These are phyloP conservation scores for Daubentonia madagascariensis DNA, from an alignment of 2,113 vertebrate species.

Conservation along the genomic window DNA sequence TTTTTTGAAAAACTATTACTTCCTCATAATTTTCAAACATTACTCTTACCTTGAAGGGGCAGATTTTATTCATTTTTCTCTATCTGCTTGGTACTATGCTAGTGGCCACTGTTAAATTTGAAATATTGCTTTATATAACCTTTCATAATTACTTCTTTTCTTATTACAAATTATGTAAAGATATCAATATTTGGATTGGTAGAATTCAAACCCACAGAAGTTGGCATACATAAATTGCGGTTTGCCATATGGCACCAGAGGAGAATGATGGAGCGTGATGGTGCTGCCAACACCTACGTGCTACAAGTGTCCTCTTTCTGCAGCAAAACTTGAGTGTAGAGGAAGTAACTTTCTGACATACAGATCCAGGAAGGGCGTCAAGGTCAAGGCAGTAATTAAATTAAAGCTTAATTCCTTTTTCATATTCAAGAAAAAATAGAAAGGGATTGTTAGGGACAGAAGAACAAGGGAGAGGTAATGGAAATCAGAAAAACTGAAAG, in stretches of 20 bases:
- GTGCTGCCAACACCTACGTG: rapidly evolving
- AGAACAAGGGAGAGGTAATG: too few species aligned
- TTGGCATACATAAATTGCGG: neutral
- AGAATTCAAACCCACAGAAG: neutral
- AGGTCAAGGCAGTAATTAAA: neutral
- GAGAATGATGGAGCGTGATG: neutral
- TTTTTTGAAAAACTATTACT: neutral
- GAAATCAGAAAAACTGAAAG: too few species aligned
- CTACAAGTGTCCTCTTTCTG: neutral
- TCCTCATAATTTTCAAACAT: neutral
- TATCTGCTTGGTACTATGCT: neutral
- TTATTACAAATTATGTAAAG: neutral
- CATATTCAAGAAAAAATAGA: neutral
- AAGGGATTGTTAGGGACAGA: too few species aligned
- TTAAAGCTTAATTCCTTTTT: neutral
- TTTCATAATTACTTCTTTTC: neutral
- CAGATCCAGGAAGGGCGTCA: neutral
- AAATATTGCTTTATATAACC: neutral
- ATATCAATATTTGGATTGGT: neutral
- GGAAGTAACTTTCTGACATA: neutral
- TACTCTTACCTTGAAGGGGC: neutral
- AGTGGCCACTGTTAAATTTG: neutral
- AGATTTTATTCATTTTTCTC: neutral
- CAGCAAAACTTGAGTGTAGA: neutral
- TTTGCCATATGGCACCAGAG: rapidly evolving